Conservation (phyloP, 2,888 invertebrate genomes). For the Eulithis testata region DNA sequence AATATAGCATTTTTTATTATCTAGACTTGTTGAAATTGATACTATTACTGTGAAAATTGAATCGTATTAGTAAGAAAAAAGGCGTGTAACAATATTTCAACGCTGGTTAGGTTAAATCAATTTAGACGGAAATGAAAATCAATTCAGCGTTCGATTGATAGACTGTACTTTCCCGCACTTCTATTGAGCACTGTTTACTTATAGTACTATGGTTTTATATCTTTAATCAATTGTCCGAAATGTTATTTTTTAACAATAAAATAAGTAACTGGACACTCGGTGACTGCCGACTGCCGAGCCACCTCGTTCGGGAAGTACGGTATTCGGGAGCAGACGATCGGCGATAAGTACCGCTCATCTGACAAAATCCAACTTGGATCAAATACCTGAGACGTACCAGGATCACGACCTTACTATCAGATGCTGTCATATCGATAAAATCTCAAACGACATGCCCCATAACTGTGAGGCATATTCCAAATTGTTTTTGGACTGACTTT, state of each 20-base stretch:
- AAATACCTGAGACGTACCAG: slow-evolving; percentile 47
- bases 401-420: slow-evolving; percentile 64
- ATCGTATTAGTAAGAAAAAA: slow-evolving; percentile 59
- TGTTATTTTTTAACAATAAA: slow-evolving; percentile 74
- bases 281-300: slow-evolving; percentile 46
- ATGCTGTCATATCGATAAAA: slow-evolving; percentile 60
- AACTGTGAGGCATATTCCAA: slow-evolving; percentile 50
- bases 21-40: slow-evolving; percentile 15
- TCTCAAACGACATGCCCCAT: slow-evolving; percentile 51
- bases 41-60: slow-evolving; percentile 51
- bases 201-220: slow-evolving; percentile 52
- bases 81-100: slow-evolving; percentile 64
- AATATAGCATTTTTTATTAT: slow-evolving; percentile 44
- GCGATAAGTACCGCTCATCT: slow-evolving; percentile 43
- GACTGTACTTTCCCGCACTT: slow-evolving; percentile 72
- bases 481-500: slow-evolving; percentile 47
- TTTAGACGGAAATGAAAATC: slow-evolving; percentile 73
- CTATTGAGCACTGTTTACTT: slow-evolving; percentile 68
- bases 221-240: slow-evolving; percentile 70
- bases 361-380: slow-evolving; percentile 50
- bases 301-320: slow-evolving; percentile 58
- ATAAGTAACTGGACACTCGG: slow-evolving; percentile 72
- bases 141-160: slow-evolving; percentile 78
- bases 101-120: slow-evolving; percentile 66
- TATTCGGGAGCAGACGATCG: slow-evolving; percentile 58